phyloP scores from a whole-genome alignment of 1,140 invertebrate genomes.

The Patella vulgata region DNA sequence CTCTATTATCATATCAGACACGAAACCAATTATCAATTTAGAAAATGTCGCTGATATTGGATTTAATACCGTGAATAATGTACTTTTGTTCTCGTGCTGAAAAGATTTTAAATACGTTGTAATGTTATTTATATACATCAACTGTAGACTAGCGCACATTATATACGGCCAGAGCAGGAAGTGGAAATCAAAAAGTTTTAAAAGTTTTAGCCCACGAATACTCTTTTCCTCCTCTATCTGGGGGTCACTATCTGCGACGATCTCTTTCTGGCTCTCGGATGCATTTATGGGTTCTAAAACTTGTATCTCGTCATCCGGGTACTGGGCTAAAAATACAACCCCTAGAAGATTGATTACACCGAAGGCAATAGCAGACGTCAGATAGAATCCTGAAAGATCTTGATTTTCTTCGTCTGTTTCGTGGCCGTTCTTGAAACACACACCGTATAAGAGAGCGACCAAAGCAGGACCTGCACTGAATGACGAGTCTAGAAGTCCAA shows the following conservation, averaged over 20 bases:
- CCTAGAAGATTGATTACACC: constrained; percentile 39
- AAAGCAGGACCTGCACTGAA: constrained; percentile 52
- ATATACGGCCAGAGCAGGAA: constrained; percentile 51
- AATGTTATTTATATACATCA: constrained; percentile 48
- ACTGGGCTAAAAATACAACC: constrained; percentile 31
- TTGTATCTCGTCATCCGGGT: constrained; percentile 19
- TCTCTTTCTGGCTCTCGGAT: constrained; percentile 5
- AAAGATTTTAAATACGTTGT: constrained; percentile 52
- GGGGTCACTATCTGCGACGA: constrained; percentile 2
- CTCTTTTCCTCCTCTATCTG: constrained; percentile 13
- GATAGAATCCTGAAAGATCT: constrained; percentile 49
- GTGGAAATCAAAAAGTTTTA: constrained; percentile 48
- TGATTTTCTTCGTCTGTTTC: constrained; percentile 49
- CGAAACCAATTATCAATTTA: constrained; percentile 47
- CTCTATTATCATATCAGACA: constrained; percentile 44
- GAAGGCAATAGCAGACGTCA: constrained; percentile 46
- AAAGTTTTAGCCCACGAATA: constrained; percentile 39
- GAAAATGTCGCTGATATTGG: constrained; percentile 41
- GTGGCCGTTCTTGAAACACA: constrained; percentile 41
- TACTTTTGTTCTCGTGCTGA: constrained; percentile 43
- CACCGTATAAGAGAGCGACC: constrained; percentile 46
- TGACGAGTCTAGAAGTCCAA: constrained; percentile 49
- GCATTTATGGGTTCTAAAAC: neutral
- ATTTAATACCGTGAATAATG: constrained; percentile 48
- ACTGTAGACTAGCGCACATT: constrained; percentile 51